Evolutionary conservation across 2,113 vertebrate species (phyloP).

Genomic region (Chaetorhynchus papuensis): DNA sequence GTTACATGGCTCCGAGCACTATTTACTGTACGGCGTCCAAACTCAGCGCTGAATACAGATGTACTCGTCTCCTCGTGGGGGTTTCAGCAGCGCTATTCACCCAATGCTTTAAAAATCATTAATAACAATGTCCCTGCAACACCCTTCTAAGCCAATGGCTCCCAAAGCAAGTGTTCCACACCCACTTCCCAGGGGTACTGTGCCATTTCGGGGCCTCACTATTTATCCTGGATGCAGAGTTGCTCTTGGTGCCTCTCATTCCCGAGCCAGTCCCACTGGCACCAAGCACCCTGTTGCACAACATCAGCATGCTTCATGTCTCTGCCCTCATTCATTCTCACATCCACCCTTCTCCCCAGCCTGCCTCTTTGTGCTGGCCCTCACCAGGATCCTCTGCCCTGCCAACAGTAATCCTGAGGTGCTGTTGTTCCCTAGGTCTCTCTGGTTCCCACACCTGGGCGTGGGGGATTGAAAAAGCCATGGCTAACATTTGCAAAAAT

Average conservation of each 20-base stretch:
- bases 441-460: neutral
- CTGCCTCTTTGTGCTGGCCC: neutral
- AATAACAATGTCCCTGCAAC: neutral
- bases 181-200: neutral
- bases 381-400: accelerated
- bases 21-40: neutral
- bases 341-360: neutral
- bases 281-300: neutral
- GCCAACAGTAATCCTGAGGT: neutral
- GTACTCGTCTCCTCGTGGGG: neutral
- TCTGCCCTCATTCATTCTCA: neutral
- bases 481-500: neutral
- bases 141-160: neutral
- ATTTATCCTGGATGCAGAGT: neutral
- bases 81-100: neutral
- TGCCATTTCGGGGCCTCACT: neutral
- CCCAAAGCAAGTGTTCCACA: neutral
- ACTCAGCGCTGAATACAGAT: neutral
- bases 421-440: neutral
- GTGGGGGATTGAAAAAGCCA: neutral
- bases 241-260: neutral
- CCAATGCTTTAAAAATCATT: neutral
- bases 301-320: neutral
- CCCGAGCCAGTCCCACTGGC: neutral
- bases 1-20: neutral